Conservation (phyloP, 2,888 invertebrate genomes). For the Tigriopus californicus region DNA sequence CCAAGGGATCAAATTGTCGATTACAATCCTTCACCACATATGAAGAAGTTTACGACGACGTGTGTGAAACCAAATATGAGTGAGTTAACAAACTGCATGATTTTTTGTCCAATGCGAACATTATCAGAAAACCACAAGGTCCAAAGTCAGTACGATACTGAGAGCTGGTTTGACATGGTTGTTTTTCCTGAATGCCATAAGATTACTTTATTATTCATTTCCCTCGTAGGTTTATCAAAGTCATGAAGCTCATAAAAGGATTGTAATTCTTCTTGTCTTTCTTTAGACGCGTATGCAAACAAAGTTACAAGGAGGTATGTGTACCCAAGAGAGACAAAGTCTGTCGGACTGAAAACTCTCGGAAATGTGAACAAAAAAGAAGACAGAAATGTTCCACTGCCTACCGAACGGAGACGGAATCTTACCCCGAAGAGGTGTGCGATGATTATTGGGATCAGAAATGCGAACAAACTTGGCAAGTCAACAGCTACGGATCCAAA, state of each 20-base stretch:
- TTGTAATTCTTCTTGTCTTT: background rate
- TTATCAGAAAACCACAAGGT: too few relatives aligned
- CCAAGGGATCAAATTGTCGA: background rate
- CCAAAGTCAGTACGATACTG: too few relatives aligned
- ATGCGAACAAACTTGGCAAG: slow-evolving; percentile 8
- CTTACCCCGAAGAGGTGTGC: slow-evolving; percentile 3
- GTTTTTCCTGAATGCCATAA: background rate
- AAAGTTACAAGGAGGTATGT: background rate
- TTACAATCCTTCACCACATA: background rate
- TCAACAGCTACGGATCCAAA: background rate
- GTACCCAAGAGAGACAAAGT: background rate
- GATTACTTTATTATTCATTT: background rate
- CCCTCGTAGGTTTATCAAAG: background rate
- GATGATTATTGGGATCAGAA: background rate
- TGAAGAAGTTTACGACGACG: slow-evolving; percentile 3
- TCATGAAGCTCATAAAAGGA: background rate
- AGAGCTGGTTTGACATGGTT: background rate
- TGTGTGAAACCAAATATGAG: slow-evolving; percentile 1
- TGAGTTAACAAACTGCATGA: too few relatives aligned
- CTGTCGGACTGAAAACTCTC: background rate
- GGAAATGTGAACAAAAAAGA: background rate
- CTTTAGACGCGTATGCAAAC: background rate
- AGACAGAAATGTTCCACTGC: background rate
- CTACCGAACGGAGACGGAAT: background rate
- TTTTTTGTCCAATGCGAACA: too few relatives aligned